Base-by-base conservation (phyloP, 2,888 invertebrate species). In the Acanthosepion lycidas region DNA sequence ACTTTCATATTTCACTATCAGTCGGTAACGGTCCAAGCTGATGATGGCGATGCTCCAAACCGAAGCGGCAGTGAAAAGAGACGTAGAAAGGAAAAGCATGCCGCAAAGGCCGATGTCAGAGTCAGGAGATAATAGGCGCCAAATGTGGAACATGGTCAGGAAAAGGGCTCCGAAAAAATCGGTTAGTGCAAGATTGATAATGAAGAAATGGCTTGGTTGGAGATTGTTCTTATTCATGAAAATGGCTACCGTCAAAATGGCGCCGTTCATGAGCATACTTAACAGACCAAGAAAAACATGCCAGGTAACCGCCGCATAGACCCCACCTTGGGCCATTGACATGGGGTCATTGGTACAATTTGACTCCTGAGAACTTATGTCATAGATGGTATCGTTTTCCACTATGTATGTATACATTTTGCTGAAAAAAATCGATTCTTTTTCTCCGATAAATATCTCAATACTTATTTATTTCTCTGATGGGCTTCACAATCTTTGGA, bases 141-240 rank as follows among this genome's bases (percentile, higher is more conserved):
- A 94, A n/a, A 94, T 55, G 20, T 94, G 94, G 55, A 94, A 94
- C 33, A 64, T 55, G 33, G 94, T 48, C 12, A 55, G 48, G 94
- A 94, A 64, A 20, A 55, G 48, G 26, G 59, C 94, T 6, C 94
- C 94, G 33, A 33, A 64, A 59, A 55, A 94, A 42, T 94, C 94
- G 18, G 64, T 64, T 9, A 64, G 33, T 33, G 94, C 94, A n/a
- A 94, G 55, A 42, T 94, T 94, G 48, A 94, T 94, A 6, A 94
- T 94, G 64, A 94, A 94, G 94, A 94, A 64, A 64, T 94, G 94
- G 55, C 94, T 94, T 2, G 94, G 94, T 23, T 64, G 94, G 59
- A 94, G 64, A 55, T 94, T 55, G 59, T 48, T 42, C 51, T 64
- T 94, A 26, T 94, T 48, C 64, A 94, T 94, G 33, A 55, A 94